Evolutionary conservation across 2,888 invertebrate genomes (phyloP).

Genomic region (Doris montereyensis): DNA sequence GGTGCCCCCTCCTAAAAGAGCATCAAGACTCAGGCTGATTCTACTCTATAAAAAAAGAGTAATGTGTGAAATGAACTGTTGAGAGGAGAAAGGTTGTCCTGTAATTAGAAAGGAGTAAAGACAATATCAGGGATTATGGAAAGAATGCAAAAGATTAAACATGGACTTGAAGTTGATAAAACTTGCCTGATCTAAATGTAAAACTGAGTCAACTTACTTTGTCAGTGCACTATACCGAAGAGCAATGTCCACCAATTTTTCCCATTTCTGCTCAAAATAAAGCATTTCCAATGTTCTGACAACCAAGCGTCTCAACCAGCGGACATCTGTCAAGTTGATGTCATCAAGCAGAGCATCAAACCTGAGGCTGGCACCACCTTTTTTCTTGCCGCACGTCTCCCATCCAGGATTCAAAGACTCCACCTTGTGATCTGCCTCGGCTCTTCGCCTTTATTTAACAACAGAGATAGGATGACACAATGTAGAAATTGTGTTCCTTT

Average conservation of each 20-base stretch:
- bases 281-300: slow-evolving; percentile 68
- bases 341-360: slow-evolving; percentile 71
- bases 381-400: slow-evolving; percentile 61
- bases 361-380: slow-evolving; percentile 68
- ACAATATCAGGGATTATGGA: too few relatives aligned
- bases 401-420: slow-evolving; percentile 61
- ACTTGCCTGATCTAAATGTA: too few relatives aligned
- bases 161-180: too few relatives aligned
- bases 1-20: too few relatives aligned
- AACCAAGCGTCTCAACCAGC: slow-evolving; percentile 64
- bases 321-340: slow-evolving; percentile 60
- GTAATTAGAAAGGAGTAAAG: too few relatives aligned
- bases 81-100: too few relatives aligned
- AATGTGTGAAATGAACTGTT: too few relatives aligned
- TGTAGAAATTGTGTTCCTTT: too few relatives aligned
- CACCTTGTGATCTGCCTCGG: slow-evolving; percentile 54
- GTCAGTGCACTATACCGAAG: slow-evolving; percentile 70
- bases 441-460: slow-evolving; percentile 51
- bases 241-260: slow-evolving; percentile 70
- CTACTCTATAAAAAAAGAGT: too few relatives aligned
- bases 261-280: slow-evolving; percentile 70
- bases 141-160: too few relatives aligned
- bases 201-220: slow-evolving; percentile 68
- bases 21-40: too few relatives aligned
- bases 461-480: too few relatives aligned